Percentiles rank a stretch among this genome's conserved stretches.
Conservation (phyloP, 2,797 vertebrate species). For the Lacerta viridis region DNA sequence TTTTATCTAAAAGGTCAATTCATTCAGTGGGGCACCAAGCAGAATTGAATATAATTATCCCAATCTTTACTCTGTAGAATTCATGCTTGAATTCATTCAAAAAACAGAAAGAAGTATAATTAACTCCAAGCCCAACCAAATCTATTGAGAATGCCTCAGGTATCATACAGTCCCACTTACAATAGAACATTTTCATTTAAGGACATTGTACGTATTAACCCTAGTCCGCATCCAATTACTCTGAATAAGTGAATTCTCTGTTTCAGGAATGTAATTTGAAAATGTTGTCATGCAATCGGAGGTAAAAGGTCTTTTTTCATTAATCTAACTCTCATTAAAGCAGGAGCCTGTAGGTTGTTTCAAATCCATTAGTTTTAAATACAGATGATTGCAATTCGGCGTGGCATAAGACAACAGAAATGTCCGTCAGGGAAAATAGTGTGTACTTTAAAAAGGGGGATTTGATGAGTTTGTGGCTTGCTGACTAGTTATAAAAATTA, state of each 20-base stretch:
- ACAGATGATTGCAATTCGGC: constrained; percentile 90
- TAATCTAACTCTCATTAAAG: constrained; percentile 94
- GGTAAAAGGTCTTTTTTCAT: constrained; percentile 90
- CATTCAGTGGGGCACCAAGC: constrained; percentile 94
- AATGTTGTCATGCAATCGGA: constrained; percentile 95
- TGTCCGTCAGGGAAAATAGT: constrained; percentile 83
- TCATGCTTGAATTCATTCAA: constrained; percentile 98
- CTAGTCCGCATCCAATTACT: constrained; percentile 99
- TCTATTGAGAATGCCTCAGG: constrained; percentile 96
- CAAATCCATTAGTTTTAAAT: constrained; percentile 95
- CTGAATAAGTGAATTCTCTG: constrained; percentile 98
- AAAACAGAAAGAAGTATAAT: constrained; percentile 95
- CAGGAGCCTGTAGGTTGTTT: constrained; percentile 91
- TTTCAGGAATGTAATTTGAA: constrained; percentile 96
- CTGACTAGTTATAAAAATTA: constrained; percentile 78
- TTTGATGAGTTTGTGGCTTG: constrained; percentile 80
- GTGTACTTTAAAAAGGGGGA: constrained; percentile 77
- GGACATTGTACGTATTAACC: constrained; percentile 99
- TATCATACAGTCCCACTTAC: constrained; percentile 98
- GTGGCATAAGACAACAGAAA: constrained; percentile 86
- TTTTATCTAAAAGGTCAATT: constrained; percentile 99
- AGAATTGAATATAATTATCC: constrained; percentile 99
- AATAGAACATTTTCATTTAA: constrained; percentile 99
- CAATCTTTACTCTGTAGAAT: constrained; percentile 95
- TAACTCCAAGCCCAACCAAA: constrained; percentile 91